phyloP scores from a whole-genome alignment of 2,888 invertebrate genomes.

The Proisotoma minuta region DNA sequence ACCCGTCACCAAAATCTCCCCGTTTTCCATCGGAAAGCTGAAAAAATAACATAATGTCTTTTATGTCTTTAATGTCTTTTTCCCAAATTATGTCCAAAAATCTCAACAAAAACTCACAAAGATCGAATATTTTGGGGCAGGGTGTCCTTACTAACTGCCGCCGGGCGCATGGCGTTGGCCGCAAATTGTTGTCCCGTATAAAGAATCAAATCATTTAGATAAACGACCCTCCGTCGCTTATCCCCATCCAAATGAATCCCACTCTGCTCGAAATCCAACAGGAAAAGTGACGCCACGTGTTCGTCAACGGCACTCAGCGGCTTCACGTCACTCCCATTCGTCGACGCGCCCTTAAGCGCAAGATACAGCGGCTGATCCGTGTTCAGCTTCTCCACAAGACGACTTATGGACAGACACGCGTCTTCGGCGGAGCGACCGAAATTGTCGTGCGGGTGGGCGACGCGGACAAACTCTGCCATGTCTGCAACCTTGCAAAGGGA shows the following conservation, averaged over 20 bases:
- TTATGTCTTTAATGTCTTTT: too few species aligned
- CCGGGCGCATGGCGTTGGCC: constrained; percentile 66
- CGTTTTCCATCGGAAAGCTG: constrained; percentile 64
- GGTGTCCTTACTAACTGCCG: constrained; percentile 60
- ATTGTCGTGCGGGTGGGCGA: constrained; percentile 77
- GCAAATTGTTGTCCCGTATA: constrained; percentile 76
- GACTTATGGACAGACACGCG: constrained; percentile 79
- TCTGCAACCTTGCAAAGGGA: constrained; percentile 93
- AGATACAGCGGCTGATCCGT: constrained; percentile 80
- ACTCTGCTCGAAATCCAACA: constrained; percentile 96
- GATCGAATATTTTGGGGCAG: constrained; percentile 69
- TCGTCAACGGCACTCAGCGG: constrained; percentile 68
- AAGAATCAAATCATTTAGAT: constrained; percentile 78
- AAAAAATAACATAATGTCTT: too few species aligned
- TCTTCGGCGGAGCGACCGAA: constrained; percentile 81
- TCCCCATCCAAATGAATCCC: constrained; percentile 86
- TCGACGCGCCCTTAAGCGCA: constrained; percentile 68
- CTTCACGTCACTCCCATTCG: constrained; percentile 64
- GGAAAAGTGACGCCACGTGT: constrained; percentile 80
- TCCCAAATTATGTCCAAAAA: constrained; percentile 5
- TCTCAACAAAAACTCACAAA: constrained; percentile 58
- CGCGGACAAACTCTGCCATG: constrained; percentile 89
- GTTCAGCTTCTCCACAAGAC: constrained; percentile 91
- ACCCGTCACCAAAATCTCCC: constrained; percentile 70
- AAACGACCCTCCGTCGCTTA: constrained; percentile 69